Evolutionary conservation across 2,888 invertebrate genomes (phyloP), one percentile per base, ranked within the genome.

Genomic region (Acleris holmiana): DNA sequence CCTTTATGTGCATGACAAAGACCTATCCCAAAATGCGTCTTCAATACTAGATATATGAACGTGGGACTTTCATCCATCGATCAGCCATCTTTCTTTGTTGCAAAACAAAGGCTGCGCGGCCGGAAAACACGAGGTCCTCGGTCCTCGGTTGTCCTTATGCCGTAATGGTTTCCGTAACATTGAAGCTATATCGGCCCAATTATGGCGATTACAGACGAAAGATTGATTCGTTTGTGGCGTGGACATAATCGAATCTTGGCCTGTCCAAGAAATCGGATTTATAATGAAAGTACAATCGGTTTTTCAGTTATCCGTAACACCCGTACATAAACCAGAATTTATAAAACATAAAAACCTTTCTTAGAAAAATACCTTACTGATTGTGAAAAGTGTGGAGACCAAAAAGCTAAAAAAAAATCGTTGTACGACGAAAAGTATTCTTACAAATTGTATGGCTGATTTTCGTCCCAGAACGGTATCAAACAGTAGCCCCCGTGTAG

Each of bases 131-230:
- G 23, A 35, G 40, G 58, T 65, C 65, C 58, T 65, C 51, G 40
- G 58, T 65, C 65, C 58, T 65, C 51, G 46, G 17, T n/a, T 40
- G 61, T 65, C 65, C 67, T 65, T 53, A 55, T 29, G 35, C 41
- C 50, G 53, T 65, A 67, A 67, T 65, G 61, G 55, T 59, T 65
- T 65, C 65, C 65, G 49, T 64, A 59, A 59, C 63, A 46, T 57
- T 57, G 63, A 63, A 46, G 23, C 49, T 29, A 21, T 44, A 25
- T 17, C 48, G 48, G 58, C 58, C 61, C 25, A 47, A 58, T 47
- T 41, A 46, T 17, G 53, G 50, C 21, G 13, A 47, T 19, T 15
- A 41, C 2, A 10, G 4, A 0, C 10, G 17, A 15, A 4, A 15
- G 35, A 35, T 10, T 19, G 19, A 35, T 53, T 19, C 21, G 15